phyloP scores from a whole-genome alignment of 1,140 invertebrate genomes.

The Magallana ariakensis region DNA sequence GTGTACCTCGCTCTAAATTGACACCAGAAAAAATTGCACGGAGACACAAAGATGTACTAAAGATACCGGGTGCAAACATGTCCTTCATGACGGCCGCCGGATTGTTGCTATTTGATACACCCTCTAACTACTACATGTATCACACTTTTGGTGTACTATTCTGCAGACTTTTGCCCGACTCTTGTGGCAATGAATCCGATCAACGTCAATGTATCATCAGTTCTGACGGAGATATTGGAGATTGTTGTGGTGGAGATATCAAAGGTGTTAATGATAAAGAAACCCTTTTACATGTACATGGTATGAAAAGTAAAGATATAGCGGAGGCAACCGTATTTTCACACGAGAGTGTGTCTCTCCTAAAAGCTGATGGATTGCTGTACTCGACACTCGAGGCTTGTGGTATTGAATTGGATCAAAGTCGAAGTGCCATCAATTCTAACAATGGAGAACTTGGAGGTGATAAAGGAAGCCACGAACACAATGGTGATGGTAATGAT shows the following conservation, averaged over 20 bases:
- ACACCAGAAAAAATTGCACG: constrained; percentile 11
- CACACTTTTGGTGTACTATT: background rate
- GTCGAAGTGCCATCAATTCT: constrained; percentile 25
- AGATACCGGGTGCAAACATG: constrained; percentile 4
- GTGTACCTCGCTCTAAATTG: constrained; percentile 13
- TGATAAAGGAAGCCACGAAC: constrained; percentile 14
- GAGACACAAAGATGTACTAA: background rate
- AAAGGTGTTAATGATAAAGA: too few relatives aligned
- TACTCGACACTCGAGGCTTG: background rate
- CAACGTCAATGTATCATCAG: constrained; percentile 18
- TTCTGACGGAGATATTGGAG: constrained; percentile 12
- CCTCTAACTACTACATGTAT: constrained; percentile 58
- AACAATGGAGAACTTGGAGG: constrained; percentile 26
- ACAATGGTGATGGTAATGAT: background rate
- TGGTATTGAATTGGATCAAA: background rate
- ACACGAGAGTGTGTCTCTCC: background rate
- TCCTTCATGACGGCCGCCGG: constrained; percentile 28
- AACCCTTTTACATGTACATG: too few relatives aligned
- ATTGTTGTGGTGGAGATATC: too few relatives aligned
- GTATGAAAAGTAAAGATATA: too few relatives aligned
- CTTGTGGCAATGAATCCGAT: background rate
- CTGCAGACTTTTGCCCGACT: background rate
- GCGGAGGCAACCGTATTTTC: background rate
- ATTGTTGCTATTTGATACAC: background rate
- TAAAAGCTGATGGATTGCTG: constrained; percentile 34